These are phyloP conservation scores for Boleophthalmus pectinirostris DNA, from an alignment of 2,113 vertebrate species.

Conservation along the genomic window DNA sequence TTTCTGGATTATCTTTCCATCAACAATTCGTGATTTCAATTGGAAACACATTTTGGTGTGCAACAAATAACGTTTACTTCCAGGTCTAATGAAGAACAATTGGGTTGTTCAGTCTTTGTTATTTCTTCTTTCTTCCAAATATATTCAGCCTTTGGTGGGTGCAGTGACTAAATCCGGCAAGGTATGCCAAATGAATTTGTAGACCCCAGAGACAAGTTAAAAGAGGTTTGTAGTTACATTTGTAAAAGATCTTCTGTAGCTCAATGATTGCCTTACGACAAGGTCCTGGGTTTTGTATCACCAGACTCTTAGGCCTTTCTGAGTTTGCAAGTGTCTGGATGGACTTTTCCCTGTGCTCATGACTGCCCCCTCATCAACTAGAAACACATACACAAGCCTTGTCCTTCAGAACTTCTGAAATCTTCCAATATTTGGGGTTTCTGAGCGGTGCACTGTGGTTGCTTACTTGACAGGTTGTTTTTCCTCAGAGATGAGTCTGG, in stretches of 20 bases:
- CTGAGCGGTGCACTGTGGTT: neutral
- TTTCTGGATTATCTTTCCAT: conserved; percentile 1
- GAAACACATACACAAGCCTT: neutral
- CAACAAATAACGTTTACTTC: neutral
- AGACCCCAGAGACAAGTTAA: neutral
- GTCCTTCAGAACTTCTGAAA: neutral
- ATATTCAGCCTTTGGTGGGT: neutral
- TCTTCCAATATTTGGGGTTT: neutral
- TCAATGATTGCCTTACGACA: too few species aligned
- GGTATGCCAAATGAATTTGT: neutral
- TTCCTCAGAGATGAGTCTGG: neutral
- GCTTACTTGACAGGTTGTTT: neutral
- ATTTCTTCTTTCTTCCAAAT: neutral
- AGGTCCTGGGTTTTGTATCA: too few species aligned
- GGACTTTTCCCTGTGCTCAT: too few species aligned
- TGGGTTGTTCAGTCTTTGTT: neutral
- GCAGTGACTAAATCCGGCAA: neutral
- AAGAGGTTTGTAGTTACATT: neutral
- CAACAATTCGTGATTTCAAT: neutral
- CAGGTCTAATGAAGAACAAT: neutral
- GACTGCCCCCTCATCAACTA: too few species aligned
- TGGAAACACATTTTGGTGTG: neutral
- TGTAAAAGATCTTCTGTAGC: too few species aligned
- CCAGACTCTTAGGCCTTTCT: too few species aligned
- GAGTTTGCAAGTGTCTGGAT: too few species aligned